Evolutionary conservation across 2,888 invertebrate species (phyloP), one percentile per base, ranked within the genome.

Genomic region (Quadroppia sp.): DNA sequence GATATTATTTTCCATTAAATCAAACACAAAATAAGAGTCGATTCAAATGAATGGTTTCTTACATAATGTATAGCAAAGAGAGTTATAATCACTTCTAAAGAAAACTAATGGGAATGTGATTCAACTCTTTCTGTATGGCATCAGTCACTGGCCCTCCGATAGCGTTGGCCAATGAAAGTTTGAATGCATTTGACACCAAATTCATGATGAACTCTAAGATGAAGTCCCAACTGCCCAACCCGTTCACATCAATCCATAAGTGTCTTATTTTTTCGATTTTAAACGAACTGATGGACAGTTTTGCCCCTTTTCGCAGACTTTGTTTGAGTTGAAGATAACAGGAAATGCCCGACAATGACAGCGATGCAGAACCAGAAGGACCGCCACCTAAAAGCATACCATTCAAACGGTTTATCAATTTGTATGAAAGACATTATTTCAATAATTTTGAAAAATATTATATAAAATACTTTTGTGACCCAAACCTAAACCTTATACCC

Each of bases 201-300:
- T 94, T 94, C 0, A 92, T 86, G 4, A 85, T 86, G 75, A 90
- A 88, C 83, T 94, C 94, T 76, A 92, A 84, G 0, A 89, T 80
- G 80, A 92, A 93, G 82, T 94, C 94, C 20, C 90, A 77, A 0
- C 91, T 91, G n/a, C 94, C 92, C 0, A 92, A 89, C 0, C 94
- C 94, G 78, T 91, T 87, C 79, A 78, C 71, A 25, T 78, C 78
- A 28, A 78, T 84, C 79, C 78, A 80, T 32, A 77, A 69, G 50
- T 78, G 76, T 3, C 77, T 48, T 30, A 79, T 76, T 71, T 78
- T 78, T 42, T 80, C 79, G 28, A 81, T 75, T n/a, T 75, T 76
- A 42, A 81, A 78, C 36, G 77, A 42, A 17, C 76, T 76, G n/a
- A 78, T 48, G 13, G 74, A 71, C 13, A 77, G 73, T 15, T 30